Percentiles rank a stretch among this genome's conserved stretches.
These are phyloP conservation scores for Porites rus DNA, from an alignment of 92 coral and sea anemone genomes.

Conservation along the genomic window DNA sequence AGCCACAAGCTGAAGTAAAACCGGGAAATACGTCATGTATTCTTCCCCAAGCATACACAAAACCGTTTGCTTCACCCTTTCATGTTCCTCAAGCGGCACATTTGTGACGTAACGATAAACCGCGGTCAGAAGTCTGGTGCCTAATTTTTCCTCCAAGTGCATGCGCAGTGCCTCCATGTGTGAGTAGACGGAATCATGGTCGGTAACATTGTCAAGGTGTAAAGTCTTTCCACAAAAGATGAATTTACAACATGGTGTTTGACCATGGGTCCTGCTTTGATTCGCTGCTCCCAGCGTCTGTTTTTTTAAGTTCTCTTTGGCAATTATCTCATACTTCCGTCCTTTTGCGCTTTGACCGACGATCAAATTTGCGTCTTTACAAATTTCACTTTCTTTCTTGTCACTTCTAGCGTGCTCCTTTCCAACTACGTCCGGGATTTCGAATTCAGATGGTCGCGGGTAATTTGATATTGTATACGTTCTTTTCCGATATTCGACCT, in stretches of 20 bases:
- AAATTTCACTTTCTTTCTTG: background rate
- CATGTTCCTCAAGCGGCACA: constrained; percentile 50
- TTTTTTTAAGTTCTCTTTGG: background rate
- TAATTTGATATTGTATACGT: constrained; percentile 54
- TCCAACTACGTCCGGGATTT: constrained; percentile 44
- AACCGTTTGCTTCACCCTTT: constrained; percentile 42
- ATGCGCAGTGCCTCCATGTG: constrained; percentile 84
- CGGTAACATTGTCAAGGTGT: constrained; percentile 63
- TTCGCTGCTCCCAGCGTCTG: background rate
- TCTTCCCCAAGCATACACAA: constrained; percentile 70
- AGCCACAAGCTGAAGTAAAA: constrained; percentile 79
- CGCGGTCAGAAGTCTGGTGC: constrained; percentile 75
- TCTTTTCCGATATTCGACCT: constrained; percentile 36
- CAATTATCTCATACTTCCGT: background rate
- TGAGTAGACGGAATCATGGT: constrained; percentile 73
- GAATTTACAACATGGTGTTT: constrained; percentile 51
- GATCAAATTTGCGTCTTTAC: background rate
- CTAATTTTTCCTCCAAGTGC: constrained; percentile 74
- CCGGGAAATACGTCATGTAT: constrained; percentile 69
- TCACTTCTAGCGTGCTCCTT: background rate
- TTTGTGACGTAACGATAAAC: constrained; percentile 74
- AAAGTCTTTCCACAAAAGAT: constrained; percentile 77
- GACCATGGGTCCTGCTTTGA: background rate
- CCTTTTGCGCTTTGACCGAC: background rate
- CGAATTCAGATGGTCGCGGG: constrained; percentile 35